Evolutionary conservation across 2,888 invertebrate species (phyloP).

Genomic region (Leptodirus hochenwartii): DNA sequence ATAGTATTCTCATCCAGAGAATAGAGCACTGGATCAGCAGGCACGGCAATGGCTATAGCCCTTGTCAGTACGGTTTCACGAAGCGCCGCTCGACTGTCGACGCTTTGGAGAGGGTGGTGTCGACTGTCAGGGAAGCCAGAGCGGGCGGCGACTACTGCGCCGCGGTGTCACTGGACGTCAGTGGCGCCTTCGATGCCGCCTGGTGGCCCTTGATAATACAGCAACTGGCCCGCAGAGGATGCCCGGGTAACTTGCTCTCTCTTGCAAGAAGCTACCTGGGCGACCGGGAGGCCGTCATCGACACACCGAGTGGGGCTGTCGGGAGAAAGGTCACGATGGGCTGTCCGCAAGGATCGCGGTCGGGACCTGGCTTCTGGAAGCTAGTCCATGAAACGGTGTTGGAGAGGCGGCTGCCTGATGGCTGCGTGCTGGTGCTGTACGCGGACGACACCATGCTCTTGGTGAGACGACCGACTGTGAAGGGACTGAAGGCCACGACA

Average conservation of each 20-base stretch:
- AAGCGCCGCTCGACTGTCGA: constrained; percentile 4
- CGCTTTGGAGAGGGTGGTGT: constrained; percentile 5
- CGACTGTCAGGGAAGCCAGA: not conserved
- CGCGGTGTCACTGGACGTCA: constrained; percentile 11
- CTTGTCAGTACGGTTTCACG: constrained; percentile 6
- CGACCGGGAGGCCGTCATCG: constrained; percentile 6
- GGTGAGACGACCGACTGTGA: too few species aligned
- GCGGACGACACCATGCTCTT: constrained; percentile 12
- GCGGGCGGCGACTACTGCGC: constrained; percentile 9
- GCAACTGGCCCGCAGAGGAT: constrained; percentile 9
- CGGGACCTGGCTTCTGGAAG: constrained; percentile 9
- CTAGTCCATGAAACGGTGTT: constrained; percentile 8
- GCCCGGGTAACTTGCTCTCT: constrained; percentile 10
- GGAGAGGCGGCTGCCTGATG: constrained; percentile 2
- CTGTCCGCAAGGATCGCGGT: constrained; percentile 10
- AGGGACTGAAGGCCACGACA: too few species aligned
- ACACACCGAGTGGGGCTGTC: not conserved
- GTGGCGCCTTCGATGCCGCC: constrained; percentile 17
- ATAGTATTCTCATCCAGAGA: constrained; percentile 7
- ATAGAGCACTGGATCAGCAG: constrained; percentile 6
- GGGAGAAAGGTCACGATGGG: constrained; percentile 4
- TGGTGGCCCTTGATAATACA: constrained; percentile 16
- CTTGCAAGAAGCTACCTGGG: constrained; percentile 5
- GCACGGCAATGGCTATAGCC: not conserved
- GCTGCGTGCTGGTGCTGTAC: constrained; percentile 7